These are phyloP conservation scores for Chrysodeixis includens DNA, from an alignment of 2,888 invertebrate genomes.

Conservation along the genomic window DNA sequence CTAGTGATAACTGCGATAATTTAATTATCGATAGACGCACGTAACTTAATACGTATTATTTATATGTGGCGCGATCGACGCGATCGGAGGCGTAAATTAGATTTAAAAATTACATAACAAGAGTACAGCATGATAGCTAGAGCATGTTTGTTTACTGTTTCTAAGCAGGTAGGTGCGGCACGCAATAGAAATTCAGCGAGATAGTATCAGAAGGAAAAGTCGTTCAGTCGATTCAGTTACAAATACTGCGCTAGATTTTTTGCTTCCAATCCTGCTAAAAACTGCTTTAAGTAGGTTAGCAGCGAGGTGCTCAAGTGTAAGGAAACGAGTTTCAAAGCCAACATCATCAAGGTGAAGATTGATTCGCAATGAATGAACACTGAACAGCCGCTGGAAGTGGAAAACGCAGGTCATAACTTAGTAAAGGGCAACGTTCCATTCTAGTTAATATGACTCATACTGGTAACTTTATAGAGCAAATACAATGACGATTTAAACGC, in stretches of 20 bases:
- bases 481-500: slow-evolving; percentile 21
- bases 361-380: slow-evolving; percentile 49
- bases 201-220: neutral
- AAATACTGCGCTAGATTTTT: neutral
- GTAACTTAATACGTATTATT: slow-evolving; percentile 34
- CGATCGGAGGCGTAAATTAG: slow-evolving; percentile 25
- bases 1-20: slow-evolving; percentile 57
- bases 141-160: neutral
- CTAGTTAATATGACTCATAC: slow-evolving; percentile 41
- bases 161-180: neutral
- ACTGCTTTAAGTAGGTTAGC: slow-evolving; percentile 38
- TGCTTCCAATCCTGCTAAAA: slow-evolving; percentile 16
- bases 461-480: slow-evolving; percentile 20
- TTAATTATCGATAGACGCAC: slow-evolving; percentile 57
- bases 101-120: slow-evolving; percentile 37
- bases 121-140: neutral
- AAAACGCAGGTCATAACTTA: slow-evolving; percentile 19
- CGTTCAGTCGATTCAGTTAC: neutral
- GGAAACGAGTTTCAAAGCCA: slow-evolving; percentile 58
- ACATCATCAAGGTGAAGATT: slow-evolving; percentile 58
- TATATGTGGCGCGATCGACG: slow-evolving; percentile 25
- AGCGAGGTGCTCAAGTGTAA: slow-evolving; percentile 44
- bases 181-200: neutral
- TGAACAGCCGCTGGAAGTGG: slow-evolving; percentile 44
- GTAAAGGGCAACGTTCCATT: slow-evolving; percentile 38